Conservation (phyloP, 1,140 invertebrate genomes). For the Diprion similis region DNA sequence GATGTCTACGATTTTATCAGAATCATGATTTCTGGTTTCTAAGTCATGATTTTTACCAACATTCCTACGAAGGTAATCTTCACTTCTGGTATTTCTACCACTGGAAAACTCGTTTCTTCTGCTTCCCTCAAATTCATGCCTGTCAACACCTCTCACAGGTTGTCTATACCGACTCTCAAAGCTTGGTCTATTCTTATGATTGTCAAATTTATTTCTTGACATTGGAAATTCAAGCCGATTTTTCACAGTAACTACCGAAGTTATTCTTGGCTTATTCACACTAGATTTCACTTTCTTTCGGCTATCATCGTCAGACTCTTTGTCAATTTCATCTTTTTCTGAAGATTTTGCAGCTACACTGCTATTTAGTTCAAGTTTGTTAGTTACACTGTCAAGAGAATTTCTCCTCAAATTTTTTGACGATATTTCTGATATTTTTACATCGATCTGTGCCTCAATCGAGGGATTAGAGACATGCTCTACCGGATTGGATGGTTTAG, state of each 20-base stretch:
- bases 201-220: constrained; percentile 46
- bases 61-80: constrained; percentile 6
- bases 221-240: constrained; percentile 42
- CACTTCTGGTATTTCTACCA: constrained; percentile 28
- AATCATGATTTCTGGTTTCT: constrained; percentile 26
- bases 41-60: constrained; percentile 17
- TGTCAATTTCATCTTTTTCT: constrained; percentile 20
- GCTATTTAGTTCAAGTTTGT: neutral
- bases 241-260: constrained; percentile 56
- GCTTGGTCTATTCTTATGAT: constrained; percentile 29
- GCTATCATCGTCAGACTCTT: constrained; percentile 19
- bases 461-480: neutral
- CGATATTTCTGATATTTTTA: neutral
- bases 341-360: neutral
- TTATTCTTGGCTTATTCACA: constrained; percentile 51
- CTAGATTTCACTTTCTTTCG: constrained; percentile 46
- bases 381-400: neutral
- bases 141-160: constrained; percentile 34
- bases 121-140: constrained; percentile 25
- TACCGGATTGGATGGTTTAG: neutral
- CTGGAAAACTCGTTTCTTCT: constrained; percentile 30
- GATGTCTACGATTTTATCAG: constrained; percentile 32
- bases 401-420: neutral
- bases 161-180: constrained; percentile 29
- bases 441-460: neutral